phyloP scores from a whole-genome alignment of 2,113 vertebrate genomes.

The Neodon shergylaensis region DNA sequence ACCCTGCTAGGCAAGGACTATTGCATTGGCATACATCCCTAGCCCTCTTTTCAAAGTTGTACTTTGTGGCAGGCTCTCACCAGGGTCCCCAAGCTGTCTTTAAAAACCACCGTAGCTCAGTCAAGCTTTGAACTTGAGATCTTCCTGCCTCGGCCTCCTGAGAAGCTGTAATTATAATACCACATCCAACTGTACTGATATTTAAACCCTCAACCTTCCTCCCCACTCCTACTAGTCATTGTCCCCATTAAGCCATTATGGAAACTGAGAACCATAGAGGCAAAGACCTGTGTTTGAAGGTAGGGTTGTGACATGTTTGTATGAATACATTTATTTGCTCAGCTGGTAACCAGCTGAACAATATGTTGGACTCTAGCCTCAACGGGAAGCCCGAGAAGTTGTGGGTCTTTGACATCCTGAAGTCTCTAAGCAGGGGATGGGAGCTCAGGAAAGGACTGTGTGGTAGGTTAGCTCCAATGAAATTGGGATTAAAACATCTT shows the following conservation, averaged over 20 bases:
- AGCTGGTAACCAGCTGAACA: background rate
- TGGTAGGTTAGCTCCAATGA: conserved; percentile 28
- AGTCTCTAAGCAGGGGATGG: background rate
- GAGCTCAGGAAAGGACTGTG: background rate
- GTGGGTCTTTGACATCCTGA: background rate
- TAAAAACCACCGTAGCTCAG: background rate
- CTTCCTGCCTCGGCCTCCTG: background rate
- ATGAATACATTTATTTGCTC: background rate
- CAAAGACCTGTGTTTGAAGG: accelerated
- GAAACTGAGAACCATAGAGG: background rate
- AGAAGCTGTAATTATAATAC: background rate
- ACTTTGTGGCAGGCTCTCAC: background rate
- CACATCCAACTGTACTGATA: background rate
- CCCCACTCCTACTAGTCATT: background rate
- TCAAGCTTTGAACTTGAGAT: background rate
- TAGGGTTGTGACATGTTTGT: background rate
- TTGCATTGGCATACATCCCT: background rate
- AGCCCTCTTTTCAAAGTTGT: background rate
- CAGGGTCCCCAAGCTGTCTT: background rate
- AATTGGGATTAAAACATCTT: conserved; percentile 9
- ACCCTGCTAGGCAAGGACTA: background rate
- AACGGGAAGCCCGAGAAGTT: background rate
- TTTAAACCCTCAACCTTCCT: background rate
- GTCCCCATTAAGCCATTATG: background rate
- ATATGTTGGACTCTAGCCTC: background rate